Evolutionary conservation across 1,140 invertebrate species (phyloP).

Genomic region (Drosophila kanapiae): DNA sequence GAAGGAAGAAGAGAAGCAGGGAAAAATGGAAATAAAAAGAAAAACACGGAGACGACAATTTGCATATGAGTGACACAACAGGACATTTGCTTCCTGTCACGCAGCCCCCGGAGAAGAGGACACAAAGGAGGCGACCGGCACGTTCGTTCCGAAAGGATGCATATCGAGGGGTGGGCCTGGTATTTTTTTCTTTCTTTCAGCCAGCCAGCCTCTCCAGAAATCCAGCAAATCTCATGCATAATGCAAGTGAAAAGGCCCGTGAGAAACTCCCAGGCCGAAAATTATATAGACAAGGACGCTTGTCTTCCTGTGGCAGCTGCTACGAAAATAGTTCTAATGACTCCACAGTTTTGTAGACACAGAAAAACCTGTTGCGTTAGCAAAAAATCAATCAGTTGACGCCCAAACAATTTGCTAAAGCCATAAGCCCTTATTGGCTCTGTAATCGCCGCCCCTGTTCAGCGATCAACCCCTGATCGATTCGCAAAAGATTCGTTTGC

Average conservation of each 20-base stretch:
- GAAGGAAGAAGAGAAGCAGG: slow-evolving; percentile 4
- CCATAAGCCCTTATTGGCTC: slow-evolving; percentile 21
- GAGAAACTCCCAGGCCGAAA: slow-evolving; percentile 64
- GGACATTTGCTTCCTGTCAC: slow-evolving; percentile 82
- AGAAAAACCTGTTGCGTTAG: not conserved
- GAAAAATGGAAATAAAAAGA: slow-evolving; percentile 29
- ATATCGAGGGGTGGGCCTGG: slow-evolving; percentile 13
- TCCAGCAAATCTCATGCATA: slow-evolving; percentile 64
- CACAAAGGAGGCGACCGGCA: slow-evolving; percentile 65
- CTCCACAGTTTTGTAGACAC: not conserved
- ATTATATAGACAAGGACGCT: slow-evolving; percentile 30
- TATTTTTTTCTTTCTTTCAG: not conserved
- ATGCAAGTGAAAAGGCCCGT: slow-evolving; percentile 74
- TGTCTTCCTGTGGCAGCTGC: slow-evolving; percentile 44
- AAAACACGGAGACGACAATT: slow-evolving; percentile 63
- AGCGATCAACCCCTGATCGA: slow-evolving; percentile 71
- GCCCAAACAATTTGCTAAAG: slow-evolving; percentile 65
- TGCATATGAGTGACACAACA: slow-evolving; percentile 84
- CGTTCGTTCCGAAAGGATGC: slow-evolving; percentile 47
- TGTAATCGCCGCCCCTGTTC: slow-evolving; percentile 19
- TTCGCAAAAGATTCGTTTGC: slow-evolving; percentile 50
- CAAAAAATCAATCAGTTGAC: slow-evolving; percentile 26
- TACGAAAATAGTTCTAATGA: slow-evolving; percentile 1
- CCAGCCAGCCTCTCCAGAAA: slow-evolving; percentile 31
- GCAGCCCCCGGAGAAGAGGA: slow-evolving; percentile 43